These are phyloP conservation scores for Malurus elegans DNA, from an alignment of 2,113 vertebrate species.

Conservation along the genomic window DNA sequence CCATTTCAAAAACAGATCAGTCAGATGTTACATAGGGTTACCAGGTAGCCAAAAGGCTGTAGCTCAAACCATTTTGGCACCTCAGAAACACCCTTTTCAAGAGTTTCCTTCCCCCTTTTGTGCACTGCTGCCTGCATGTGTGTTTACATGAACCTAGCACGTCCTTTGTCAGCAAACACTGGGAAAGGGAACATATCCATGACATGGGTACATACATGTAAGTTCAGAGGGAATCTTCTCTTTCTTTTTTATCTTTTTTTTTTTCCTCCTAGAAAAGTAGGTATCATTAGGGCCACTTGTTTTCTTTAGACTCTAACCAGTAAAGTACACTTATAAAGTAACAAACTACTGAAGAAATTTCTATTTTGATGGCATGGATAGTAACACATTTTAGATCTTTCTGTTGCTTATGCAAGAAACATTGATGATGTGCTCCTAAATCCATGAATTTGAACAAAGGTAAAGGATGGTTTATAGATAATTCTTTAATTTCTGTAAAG, in stretches of 20 bases:
- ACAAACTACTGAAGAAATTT: not conserved
- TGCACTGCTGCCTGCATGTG: not conserved
- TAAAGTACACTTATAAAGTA: not conserved
- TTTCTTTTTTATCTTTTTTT: not conserved
- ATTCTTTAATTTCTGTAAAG: not conserved
- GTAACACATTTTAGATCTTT: not conserved
- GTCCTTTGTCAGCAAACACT: not conserved
- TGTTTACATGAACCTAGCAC: fast-evolving
- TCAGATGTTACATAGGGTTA: not conserved
- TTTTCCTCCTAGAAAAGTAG: not conserved
- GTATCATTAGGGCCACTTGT: not conserved
- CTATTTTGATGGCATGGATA: not conserved
- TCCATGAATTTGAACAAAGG: not conserved
- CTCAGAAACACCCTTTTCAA: not conserved
- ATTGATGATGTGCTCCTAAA: not conserved
- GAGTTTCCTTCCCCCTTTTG: not conserved
- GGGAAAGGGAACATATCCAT: not conserved
- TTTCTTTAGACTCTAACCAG: not conserved
- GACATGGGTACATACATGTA: no score
- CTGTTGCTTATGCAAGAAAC: not conserved
- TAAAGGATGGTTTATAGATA: not conserved
- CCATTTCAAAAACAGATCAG: not conserved
- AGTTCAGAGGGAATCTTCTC: not conserved
- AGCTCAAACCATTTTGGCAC: not conserved
- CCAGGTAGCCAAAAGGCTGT: not conserved